Evolutionary conservation across 2,797 vertebrate species (phyloP), one percentile per base, ranked within the genome.

Genomic region (Enteromius treurensis): DNA sequence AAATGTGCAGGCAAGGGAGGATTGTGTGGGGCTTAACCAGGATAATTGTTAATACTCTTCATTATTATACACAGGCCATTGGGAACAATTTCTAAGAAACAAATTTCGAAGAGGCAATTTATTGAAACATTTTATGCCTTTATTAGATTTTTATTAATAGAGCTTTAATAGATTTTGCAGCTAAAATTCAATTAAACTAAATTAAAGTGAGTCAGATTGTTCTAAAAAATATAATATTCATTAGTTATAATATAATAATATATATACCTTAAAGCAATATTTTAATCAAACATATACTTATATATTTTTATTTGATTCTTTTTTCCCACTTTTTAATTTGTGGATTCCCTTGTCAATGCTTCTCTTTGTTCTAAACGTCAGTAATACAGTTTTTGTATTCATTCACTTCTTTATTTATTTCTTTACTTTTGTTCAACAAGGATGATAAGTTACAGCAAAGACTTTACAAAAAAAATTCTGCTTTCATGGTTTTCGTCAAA

Each of bases 1-100:
- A 79, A 79, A 47, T 67, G 62, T n/a, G 29, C 29, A 32, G 58
- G n/a, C 42, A 26, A 45, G n/a, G 40, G 42, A 70, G 26, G 62
- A 67, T 67, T 67, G 26, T 65, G 58, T 15, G 58, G 7, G 26
- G 42, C 10, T 67, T 37, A 79, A 67, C 5, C 47, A 79, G 29
- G 26, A 49, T 29, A 0, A 51, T n/a, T 67, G 26, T 34, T 79
- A 51, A 34, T 79, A 49, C 3, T 79, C 60, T 65, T 65, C 42
- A 23, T 79, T 45, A 62, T 29, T 45, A 62, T 7, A 60, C 40
- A 45, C 6, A 34, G 9, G 11, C 9, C 4, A 1, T 62, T 37
- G 58, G 58, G 76, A 47, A 32, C 37, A 45, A 32, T 65, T 47
- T 78, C 9, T 32, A 49, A 65, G 26, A 45, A 10, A 64, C 23